phyloP scores from a whole-genome alignment of 2,797 vertebrate species.

The Clangula hyemalis region DNA sequence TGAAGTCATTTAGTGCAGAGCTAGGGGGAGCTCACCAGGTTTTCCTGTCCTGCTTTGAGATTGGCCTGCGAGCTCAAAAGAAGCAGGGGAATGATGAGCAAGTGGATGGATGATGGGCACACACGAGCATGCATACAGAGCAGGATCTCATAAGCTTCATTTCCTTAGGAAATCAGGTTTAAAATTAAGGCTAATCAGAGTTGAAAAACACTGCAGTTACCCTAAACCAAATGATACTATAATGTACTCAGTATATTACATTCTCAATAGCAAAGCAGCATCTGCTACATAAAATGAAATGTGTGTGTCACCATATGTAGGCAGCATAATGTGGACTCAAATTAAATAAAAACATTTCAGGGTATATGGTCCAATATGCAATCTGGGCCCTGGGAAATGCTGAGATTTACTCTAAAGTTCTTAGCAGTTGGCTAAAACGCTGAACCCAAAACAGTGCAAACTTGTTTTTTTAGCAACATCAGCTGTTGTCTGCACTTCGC shows the following conservation, averaged over 20 bases:
- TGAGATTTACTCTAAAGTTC: constrained; percentile 31
- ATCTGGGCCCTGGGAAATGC: constrained; percentile 8
- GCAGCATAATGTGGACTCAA: constrained; percentile 49
- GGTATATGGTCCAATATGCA: constrained; percentile 45
- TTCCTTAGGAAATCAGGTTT: constrained; percentile 52
- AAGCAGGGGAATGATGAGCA: not conserved
- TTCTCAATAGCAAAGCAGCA: constrained; percentile 63
- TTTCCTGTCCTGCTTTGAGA: not conserved
- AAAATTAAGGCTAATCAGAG: constrained; percentile 43
- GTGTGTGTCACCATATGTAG: constrained; percentile 62
- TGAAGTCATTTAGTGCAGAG: not conserved
- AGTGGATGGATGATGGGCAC: accelerated
- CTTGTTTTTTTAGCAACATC: not conserved
- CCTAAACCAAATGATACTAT: not conserved
- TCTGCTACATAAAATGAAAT: constrained; percentile 63
- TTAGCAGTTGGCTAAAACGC: not conserved
- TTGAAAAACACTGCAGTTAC: constrained; percentile 1
- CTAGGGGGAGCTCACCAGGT: not conserved
- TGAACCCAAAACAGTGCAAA: not conserved
- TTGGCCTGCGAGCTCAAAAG: not conserved
- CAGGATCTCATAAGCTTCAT: not conserved
- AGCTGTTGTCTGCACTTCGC: not conserved
- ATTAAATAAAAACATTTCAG: constrained; percentile 62
- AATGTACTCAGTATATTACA: not conserved
- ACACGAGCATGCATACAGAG: not conserved